Evolutionary conservation across 2,888 invertebrate genomes (phyloP).

Genomic region (Mycalesis mineus): DNA sequence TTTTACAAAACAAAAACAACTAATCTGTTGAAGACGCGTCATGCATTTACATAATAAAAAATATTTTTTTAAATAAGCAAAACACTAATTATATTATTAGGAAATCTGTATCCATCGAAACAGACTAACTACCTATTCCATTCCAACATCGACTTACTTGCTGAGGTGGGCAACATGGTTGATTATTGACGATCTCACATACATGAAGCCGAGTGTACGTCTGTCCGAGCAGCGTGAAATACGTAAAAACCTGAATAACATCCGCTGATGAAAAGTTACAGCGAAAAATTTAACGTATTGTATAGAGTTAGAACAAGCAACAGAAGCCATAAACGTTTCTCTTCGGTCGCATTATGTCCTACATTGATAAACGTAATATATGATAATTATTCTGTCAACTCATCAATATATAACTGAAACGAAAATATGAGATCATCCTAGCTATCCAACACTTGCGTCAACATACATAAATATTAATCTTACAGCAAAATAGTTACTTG

Average conservation of each 20-base stretch:
- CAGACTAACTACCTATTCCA: conserved; percentile 25
- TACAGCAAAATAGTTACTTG: background rate
- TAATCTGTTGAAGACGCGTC: background rate
- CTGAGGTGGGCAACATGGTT: conserved; percentile 88
- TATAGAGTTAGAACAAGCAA: background rate
- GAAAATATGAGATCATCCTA: conserved; percentile 16
- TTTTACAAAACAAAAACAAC: background rate
- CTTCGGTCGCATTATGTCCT: background rate
- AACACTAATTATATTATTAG: background rate
- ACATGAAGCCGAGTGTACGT: conserved; percentile 94
- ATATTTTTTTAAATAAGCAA: background rate
- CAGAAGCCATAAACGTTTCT: background rate
- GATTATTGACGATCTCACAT: conserved; percentile 90
- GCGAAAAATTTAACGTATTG: background rate
- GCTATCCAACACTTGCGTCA: conserved; percentile 1
- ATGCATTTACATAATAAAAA: background rate
- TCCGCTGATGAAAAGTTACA: conserved; percentile 12
- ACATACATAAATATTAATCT: background rate
- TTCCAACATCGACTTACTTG: conserved; percentile 56
- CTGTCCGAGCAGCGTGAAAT: conserved; percentile 81
- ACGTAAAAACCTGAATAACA: conserved; percentile 57
- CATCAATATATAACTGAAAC: conserved; percentile 1
- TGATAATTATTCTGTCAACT: conserved; percentile 1
- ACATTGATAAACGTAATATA: background rate
- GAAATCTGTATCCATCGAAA: conserved; percentile 14